These are phyloP conservation scores for Indicator maculatus DNA, from an alignment of 2,113 vertebrate genomes.

Conservation along the genomic window DNA sequence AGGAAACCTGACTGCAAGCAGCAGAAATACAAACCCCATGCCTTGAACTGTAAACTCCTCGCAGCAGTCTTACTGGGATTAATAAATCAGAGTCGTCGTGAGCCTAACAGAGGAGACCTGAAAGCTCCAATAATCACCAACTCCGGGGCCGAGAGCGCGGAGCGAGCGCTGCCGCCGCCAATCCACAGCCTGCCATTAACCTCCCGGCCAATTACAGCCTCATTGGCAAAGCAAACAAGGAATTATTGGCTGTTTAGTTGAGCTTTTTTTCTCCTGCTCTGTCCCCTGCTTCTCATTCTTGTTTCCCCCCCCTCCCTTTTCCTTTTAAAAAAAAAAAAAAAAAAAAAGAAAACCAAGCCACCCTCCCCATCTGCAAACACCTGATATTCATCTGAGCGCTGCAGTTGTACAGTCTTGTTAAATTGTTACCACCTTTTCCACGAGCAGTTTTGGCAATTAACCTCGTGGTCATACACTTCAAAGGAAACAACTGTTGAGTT, in stretches of 20 bases:
- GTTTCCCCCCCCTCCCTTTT: conserved; percentile 73
- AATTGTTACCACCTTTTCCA: conserved; percentile 99
- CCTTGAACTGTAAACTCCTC: conserved; percentile 49
- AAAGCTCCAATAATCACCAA: conserved; percentile 60
- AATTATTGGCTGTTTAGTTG: conserved; percentile 87
- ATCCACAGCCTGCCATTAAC: conserved; percentile 81
- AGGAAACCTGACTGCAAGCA: conserved; percentile 4
- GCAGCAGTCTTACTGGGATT: conserved; percentile 59
- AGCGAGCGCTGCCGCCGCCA: conserved; percentile 77
- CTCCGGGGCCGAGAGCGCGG: conserved; percentile 69
- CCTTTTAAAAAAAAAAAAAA: conserved; percentile 70
- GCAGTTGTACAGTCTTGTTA: conserved; percentile 88
- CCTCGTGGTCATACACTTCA: conserved; percentile 90
- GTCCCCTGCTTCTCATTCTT: background rate
- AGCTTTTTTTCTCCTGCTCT: background rate
- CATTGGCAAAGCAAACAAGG: conserved; percentile 95
- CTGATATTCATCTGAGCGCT: conserved; percentile 87
- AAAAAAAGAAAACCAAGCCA: background rate
- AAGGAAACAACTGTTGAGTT: conserved; percentile 89
- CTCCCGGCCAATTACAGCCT: conserved; percentile 88
- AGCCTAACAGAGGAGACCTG: conserved; percentile 50
- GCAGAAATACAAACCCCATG: conserved; percentile 29
- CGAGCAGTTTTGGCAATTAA: conserved; percentile 95
- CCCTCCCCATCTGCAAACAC: conserved; percentile 87
- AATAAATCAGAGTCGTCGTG: conserved; percentile 65